A percentile compares a stretch with the other conserved stretches of the same genome.
Evolutionary conservation across 2,888 invertebrate species (phyloP).

Genomic region (Noctuana brunneofusca): DNA sequence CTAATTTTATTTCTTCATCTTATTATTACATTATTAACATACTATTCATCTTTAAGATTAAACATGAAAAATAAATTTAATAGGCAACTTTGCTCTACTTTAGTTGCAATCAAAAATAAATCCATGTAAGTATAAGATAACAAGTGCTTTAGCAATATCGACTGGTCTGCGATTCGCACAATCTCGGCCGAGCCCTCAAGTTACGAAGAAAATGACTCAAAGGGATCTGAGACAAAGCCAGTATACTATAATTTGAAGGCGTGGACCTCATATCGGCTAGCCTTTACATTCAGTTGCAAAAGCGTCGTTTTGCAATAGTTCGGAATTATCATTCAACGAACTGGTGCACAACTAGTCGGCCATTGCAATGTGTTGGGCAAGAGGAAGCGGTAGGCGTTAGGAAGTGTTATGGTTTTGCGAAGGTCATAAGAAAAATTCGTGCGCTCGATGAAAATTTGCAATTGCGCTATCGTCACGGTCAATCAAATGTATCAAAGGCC

Average conservation of each 20-base stretch:
- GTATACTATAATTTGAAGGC: conserved; percentile 70
- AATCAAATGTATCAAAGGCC: conserved; percentile 5
- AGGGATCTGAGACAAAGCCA: conserved; percentile 59
- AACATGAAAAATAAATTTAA: background rate
- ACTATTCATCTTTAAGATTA: background rate
- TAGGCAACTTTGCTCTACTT: conserved; percentile 1
- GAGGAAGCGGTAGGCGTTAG: conserved; percentile 69
- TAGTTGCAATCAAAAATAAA: conserved; percentile 27
- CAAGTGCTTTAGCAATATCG: conserved; percentile 21
- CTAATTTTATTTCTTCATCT: no score
- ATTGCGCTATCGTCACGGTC: conserved; percentile 4
- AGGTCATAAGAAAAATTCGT: conserved; percentile 63
- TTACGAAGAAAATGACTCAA: conserved; percentile 32
- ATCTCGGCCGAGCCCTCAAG: conserved; percentile 25
- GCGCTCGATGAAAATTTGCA: conserved; percentile 31
- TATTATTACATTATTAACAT: no score
- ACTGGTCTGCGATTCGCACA: conserved; percentile 15
- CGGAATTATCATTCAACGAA: conserved; percentile 79
- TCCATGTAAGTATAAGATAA: conserved; percentile 9
- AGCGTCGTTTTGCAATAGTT: conserved; percentile 71
- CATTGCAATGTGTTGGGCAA: conserved; percentile 63
- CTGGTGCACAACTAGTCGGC: conserved; percentile 73
- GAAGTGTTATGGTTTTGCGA: conserved; percentile 67
- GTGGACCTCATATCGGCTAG: conserved; percentile 70
- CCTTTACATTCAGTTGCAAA: conserved; percentile 74